phyloP scores from a whole-genome alignment of 2,797 vertebrate species.

The Lagorchestes hirsutus region DNA sequence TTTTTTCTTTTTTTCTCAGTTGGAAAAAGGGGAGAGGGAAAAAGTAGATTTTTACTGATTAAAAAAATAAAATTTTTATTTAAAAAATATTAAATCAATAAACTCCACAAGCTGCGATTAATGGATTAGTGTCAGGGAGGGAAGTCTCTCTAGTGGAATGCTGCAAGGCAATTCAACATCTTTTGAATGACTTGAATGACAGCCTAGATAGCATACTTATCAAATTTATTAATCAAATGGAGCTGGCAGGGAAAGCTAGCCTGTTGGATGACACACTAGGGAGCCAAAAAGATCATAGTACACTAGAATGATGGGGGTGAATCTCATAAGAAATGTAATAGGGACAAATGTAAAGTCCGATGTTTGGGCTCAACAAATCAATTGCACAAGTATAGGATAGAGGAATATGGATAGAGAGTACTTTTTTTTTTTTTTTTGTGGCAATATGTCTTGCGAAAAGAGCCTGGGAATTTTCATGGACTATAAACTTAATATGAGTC shows the following conservation, averaged over 20 bases:
- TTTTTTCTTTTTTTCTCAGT: neutral
- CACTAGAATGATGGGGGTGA: neutral
- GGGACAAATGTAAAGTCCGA: neutral
- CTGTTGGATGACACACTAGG: neutral
- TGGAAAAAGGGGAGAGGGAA: neutral
- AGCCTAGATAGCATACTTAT: neutral
- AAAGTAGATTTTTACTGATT: neutral
- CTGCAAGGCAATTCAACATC: neutral
- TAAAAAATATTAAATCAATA: neutral
- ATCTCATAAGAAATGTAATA: neutral
- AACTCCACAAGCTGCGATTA: neutral
- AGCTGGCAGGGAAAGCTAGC: neutral
- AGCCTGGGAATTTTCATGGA: neutral
- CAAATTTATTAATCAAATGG: neutral
- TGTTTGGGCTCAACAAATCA: neutral
- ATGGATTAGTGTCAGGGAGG: neutral
- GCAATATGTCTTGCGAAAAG: too few relatives aligned
- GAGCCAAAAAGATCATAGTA: neutral
- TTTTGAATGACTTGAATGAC: neutral
- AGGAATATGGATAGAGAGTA: neutral
- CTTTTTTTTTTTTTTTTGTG: too few relatives aligned
- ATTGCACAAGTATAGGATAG: neutral
- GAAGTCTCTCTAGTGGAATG: neutral
- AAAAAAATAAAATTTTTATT: neutral
- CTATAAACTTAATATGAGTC: neutral